Evolutionary conservation across 2,797 vertebrate species (phyloP).

Genomic region (Lepilemur ruficaudatus): DNA sequence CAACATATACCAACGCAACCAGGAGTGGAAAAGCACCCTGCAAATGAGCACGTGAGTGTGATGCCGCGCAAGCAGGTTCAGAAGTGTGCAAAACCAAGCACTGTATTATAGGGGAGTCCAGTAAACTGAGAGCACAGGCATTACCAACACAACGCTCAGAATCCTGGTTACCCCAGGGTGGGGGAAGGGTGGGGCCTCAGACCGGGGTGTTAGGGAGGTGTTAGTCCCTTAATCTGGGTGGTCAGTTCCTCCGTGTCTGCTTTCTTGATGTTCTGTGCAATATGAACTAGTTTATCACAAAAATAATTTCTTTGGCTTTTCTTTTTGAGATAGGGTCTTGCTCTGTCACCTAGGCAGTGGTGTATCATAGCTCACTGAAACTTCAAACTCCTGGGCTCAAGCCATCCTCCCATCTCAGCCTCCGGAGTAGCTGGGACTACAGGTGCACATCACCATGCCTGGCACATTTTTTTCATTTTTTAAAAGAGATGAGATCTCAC

Average conservation of each 20-base stretch:
- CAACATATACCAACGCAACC: accelerated
- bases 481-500: background rate
- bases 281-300: background rate
- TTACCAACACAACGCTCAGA: background rate
- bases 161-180: accelerated
- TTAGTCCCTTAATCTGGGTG: background rate
- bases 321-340: background rate
- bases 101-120: accelerated
- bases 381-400: background rate
- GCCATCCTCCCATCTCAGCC: background rate
- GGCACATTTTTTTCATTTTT: background rate
- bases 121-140: background rate
- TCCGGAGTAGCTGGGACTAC: background rate
- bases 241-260: background rate
- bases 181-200: background rate
- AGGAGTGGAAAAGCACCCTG: accelerated
- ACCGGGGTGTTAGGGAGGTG: no score
- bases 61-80: background rate
- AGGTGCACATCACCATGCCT: background rate
- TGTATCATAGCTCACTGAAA: background rate
- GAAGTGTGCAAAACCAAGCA: background rate
- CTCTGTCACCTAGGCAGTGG: background rate
- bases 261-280: accelerated
- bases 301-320: background rate
- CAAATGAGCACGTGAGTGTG: accelerated